These are phyloP conservation scores for Ia io DNA, from an alignment of 2,113 vertebrate genomes.

Conservation along the genomic window DNA sequence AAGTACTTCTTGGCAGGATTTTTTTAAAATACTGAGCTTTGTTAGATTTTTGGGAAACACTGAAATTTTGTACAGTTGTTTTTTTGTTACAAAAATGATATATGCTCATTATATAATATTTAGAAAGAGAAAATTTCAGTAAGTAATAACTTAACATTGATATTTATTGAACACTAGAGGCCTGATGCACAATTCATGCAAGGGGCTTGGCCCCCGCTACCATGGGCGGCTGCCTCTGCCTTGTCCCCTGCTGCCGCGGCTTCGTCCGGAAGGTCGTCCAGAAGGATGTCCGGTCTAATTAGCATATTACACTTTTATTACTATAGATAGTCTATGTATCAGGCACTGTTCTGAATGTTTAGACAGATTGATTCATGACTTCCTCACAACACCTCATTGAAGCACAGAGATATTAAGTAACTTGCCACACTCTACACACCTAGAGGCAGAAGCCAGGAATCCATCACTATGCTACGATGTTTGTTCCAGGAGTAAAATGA, in stretches of 20 bases:
- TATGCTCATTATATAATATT: background rate
- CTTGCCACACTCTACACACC: background rate
- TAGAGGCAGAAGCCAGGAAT: background rate
- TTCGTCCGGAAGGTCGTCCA: too few species aligned
- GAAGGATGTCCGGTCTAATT: too few species aligned
- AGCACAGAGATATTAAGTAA: background rate
- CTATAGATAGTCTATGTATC: background rate
- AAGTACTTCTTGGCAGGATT: background rate
- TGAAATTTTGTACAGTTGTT: background rate
- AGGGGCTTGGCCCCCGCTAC: too few species aligned
- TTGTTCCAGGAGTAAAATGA: background rate
- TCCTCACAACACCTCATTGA: background rate
- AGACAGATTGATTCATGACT: background rate
- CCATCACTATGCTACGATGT: background rate
- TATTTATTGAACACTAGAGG: background rate
- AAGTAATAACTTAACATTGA: background rate
- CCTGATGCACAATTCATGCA: too few species aligned
- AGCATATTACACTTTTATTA: too few species aligned
- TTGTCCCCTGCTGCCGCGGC: too few species aligned
- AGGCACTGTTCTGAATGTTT: background rate
- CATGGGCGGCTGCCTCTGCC: too few species aligned
- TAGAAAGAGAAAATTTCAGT: background rate
- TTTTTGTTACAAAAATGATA: conserved; percentile 34
- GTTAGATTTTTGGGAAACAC: conserved; percentile 13
- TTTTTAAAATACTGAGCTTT: background rate